These are phyloP conservation scores for Pandion haliaetus DNA, from an alignment of 2,113 vertebrate species.

Conservation along the genomic window DNA sequence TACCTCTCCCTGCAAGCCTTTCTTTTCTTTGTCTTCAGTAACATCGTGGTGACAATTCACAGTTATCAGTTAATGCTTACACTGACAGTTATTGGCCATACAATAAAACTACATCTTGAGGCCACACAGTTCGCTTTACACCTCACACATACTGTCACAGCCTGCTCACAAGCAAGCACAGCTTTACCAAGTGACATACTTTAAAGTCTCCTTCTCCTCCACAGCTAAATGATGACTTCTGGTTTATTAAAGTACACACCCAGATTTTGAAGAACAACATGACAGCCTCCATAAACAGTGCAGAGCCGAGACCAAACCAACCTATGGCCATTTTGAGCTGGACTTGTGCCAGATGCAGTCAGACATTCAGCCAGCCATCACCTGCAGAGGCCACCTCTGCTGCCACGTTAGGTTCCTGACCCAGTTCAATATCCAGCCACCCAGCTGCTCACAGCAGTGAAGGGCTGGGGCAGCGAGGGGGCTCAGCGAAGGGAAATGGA, in stretches of 20 bases:
- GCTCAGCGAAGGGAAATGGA: neutral
- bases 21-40: neutral
- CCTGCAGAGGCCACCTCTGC: neutral
- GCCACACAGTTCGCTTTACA: rapidly evolving
- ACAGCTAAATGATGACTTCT: neutral
- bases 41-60: neutral
- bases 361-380: neutral
- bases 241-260: neutral
- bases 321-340: neutral
- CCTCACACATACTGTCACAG: neutral
- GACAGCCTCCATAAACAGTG: neutral
- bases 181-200: neutral
- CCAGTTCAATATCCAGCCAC: neutral
- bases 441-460: neutral
- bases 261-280: neutral
- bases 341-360: neutral
- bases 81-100: neutral
- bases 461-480: neutral
- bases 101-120: neutral
- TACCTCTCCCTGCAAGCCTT: neutral
- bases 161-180: neutral
- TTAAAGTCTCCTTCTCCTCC: neutral
- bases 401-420: neutral
- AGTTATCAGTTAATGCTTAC: neutral
- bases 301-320: neutral